phyloP scores from a whole-genome alignment of 2,113 vertebrate species.

The Aplodontia rufa region DNA sequence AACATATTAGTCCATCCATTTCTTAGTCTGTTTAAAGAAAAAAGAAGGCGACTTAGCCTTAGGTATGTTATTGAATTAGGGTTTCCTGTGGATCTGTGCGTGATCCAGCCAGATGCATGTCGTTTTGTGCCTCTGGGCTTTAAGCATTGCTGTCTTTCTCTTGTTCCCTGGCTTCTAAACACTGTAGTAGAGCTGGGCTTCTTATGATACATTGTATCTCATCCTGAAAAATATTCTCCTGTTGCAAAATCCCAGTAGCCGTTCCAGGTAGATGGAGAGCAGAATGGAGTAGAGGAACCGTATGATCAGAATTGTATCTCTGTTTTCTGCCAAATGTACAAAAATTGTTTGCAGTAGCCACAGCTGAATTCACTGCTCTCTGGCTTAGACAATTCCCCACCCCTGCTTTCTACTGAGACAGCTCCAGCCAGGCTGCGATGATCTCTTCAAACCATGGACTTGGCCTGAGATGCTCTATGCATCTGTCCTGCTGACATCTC shows the following conservation, averaged over 20 bases:
- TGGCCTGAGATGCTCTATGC: background rate
- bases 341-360: background rate
- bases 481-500: background rate
- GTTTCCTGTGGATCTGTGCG: background rate
- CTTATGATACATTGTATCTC: background rate
- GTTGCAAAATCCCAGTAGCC: background rate
- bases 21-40: conserved; percentile 46
- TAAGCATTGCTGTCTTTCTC: background rate
- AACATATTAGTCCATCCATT: background rate
- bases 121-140: background rate
- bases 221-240: background rate
- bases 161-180: background rate
- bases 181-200: background rate
- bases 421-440: background rate
- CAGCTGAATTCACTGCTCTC: background rate
- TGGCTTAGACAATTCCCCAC: background rate
- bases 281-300: background rate
- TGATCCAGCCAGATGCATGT: background rate
- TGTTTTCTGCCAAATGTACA: background rate
- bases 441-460: background rate
- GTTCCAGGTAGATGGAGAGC: background rate
- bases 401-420: background rate
- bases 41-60: background rate
- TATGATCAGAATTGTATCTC: background rate
- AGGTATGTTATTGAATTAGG: conserved; percentile 17